Base-by-base conservation (phyloP, 2,888 invertebrate species). In the Trisateles emortualis region DNA sequence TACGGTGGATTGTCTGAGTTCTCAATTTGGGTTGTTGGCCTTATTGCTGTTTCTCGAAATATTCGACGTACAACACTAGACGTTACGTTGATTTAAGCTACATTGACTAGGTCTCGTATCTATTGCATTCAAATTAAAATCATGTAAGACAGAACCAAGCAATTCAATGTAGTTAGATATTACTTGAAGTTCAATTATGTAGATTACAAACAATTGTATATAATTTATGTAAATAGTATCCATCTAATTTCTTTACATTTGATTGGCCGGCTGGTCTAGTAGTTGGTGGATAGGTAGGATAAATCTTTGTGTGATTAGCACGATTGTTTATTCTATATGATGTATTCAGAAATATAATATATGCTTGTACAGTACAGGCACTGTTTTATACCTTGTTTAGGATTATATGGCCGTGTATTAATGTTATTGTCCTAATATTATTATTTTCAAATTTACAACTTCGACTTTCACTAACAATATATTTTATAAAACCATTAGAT, bases 401-500 rank as follows among this genome's bases (percentile, higher is more conserved):
- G n/a, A n/a, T n/a, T n/a, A n/a, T n/a, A n/a, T n/a, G n/a, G n/a
- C n/a, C n/a, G n/a, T n/a, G n/a, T n/a, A n/a, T n/a, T n/a, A n/a
- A n/a, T n/a, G n/a, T n/a, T n/a, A n/a, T n/a, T n/a, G n/a, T 29
- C 8, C 29, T 10, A 11, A 11, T 11, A 10, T 29, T 29, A 14
- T 14, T n/a, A 16, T 6, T 36, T 3, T 56, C 56, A 52, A 64
- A 69, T 61, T 66, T 57, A 54, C 63, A 59, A 67, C 64, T 64
- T 72, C 58, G 52, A 64, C 78, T 78, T 76, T 74, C 74, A 50
- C 73, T 55, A 59, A 57, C 68, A 65, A 75, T 74, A 69, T 73
- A 68, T 39, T 22, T 69, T 65, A 74, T 78, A 64, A 64, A 73
- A 68, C 63, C 65, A 66, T 74, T 63, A 66, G 61, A 64, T n/a